phyloP scores from a whole-genome alignment of 2,888 invertebrate species.

The Eristalinus aeneus region DNA sequence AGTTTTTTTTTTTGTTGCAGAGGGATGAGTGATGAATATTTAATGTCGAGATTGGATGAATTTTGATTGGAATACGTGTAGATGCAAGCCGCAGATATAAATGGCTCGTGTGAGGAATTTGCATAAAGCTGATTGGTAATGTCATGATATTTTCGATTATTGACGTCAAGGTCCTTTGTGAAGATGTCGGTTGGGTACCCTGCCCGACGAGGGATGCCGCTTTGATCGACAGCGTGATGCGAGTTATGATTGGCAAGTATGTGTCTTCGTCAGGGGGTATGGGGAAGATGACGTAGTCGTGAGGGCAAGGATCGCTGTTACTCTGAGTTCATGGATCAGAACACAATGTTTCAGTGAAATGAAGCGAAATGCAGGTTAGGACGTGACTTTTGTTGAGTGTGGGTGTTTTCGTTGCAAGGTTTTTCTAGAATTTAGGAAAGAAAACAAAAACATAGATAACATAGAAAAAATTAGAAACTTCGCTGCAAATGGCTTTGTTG shows the following conservation, averaged over 20 bases:
- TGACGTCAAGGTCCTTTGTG: constrained; percentile 39
- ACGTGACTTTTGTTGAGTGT: too few species aligned
- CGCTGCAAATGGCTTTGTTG: too few species aligned
- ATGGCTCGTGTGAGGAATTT: constrained; percentile 51
- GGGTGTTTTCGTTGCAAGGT: too few species aligned
- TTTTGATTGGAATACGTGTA: constrained; percentile 65
- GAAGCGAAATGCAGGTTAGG: too few species aligned
- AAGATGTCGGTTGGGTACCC: background rate
- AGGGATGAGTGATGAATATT: constrained; percentile 60
- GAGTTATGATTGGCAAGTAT: background rate
- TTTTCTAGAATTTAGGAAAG: too few species aligned
- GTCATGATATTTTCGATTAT: constrained; percentile 14
- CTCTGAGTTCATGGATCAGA: too few species aligned
- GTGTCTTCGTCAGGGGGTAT: background rate
- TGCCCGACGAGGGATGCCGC: background rate
- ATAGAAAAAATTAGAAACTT: too few species aligned
- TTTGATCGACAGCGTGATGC: background rate
- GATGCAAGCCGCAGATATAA: constrained; percentile 47
- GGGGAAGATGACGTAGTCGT: background rate
- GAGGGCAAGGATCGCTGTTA: too few species aligned
- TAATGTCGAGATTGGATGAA: constrained; percentile 46
- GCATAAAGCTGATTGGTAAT: constrained; percentile 25
- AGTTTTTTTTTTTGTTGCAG: constrained; percentile 23
- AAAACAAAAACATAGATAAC: too few species aligned
- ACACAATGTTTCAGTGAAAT: too few species aligned